Evolutionary conservation across 2,888 invertebrate genomes (phyloP).

Genomic region (Thymelicus sylvestris): DNA sequence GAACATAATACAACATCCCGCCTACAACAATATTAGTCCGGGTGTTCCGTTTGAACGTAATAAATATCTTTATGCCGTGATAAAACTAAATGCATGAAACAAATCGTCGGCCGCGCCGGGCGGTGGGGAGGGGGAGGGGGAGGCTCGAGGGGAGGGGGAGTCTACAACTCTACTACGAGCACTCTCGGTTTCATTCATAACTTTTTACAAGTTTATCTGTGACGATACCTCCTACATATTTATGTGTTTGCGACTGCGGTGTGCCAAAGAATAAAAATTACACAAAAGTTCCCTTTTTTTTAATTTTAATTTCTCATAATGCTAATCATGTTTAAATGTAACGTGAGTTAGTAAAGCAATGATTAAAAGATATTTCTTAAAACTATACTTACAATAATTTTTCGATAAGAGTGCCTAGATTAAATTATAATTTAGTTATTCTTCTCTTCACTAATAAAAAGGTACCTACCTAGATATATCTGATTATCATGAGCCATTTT

Average conservation of each 20-base stretch:
- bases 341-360: too few species aligned
- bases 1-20: background rate
- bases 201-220: constrained; percentile 85
- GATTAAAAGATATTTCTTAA: too few species aligned
- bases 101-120: constrained; percentile 64
- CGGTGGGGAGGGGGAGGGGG: constrained; percentile 25
- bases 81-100: constrained; percentile 77
- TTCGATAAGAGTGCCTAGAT: too few species aligned
- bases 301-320: background rate
- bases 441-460: too few species aligned
- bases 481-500: too few species aligned
- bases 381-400: too few species aligned
- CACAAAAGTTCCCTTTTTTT: background rate
- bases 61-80: constrained; percentile 40
- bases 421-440: too few species aligned
- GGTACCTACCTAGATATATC: too few species aligned
- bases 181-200: constrained; percentile 85
- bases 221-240: constrained; percentile 82
- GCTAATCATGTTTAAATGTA: too few species aligned
- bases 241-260: constrained; percentile 78
- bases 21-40: background rate
- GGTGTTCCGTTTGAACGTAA: constrained; percentile 68
- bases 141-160: constrained; percentile 48
- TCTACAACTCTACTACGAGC: constrained; percentile 81
- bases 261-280: constrained; percentile 58